phyloP scores from a whole-genome alignment of 2,888 invertebrate genomes.

The Ormyrus labotus region DNA sequence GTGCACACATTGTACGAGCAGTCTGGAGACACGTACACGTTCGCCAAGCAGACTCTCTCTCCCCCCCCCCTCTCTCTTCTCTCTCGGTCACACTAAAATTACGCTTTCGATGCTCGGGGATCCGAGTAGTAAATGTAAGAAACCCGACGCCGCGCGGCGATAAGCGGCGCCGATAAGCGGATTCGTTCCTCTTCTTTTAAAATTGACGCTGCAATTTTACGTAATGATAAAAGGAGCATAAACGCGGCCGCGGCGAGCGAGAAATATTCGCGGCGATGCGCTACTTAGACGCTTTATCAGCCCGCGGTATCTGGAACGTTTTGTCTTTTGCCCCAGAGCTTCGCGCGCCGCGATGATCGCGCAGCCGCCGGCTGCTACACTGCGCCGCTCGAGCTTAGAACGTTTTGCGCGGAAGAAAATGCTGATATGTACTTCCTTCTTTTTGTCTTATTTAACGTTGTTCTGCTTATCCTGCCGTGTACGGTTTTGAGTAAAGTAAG shows the following conservation, averaged over 20 bases:
- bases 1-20: no score
- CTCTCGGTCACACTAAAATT: constrained; percentile 9
- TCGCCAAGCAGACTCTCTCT: no score
- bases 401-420: no score
- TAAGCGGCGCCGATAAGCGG: constrained; percentile 32
- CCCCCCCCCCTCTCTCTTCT: no score
- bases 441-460: no score
- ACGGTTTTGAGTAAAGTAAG: no score
- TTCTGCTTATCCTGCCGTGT: no score
- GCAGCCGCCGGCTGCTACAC: no score
- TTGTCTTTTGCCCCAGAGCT: constrained; percentile 14
- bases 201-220: constrained; percentile 53
- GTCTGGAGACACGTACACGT: no score
- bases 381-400: no score
- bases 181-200: background rate
- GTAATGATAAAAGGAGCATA: constrained; percentile 39
- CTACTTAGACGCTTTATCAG: constrained; percentile 17
- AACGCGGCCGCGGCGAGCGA: background rate
- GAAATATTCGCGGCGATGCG: constrained; percentile 6
- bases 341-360: background rate
- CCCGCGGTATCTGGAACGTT: constrained; percentile 25
- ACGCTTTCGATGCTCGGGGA: constrained; percentile 27
- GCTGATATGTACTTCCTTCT: no score
- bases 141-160: constrained; percentile 37
- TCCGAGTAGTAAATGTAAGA: constrained; percentile 19